Evolutionary conservation across 1,140 invertebrate genomes (phyloP), one percentile per base, ranked within the genome.

Genomic region (Apis cerana): DNA sequence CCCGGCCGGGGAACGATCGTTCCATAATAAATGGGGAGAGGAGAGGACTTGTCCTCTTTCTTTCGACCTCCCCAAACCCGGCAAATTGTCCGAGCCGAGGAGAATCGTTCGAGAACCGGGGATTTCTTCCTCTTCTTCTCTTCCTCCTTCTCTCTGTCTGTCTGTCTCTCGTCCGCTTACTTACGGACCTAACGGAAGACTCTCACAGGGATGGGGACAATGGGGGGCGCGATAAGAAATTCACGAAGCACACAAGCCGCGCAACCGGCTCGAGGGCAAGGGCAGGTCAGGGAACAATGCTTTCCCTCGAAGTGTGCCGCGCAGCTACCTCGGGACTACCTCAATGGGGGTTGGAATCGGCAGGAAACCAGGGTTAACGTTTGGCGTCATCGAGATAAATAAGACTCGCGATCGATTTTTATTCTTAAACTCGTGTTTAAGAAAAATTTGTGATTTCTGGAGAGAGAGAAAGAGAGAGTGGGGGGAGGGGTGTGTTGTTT

Each of bases 11-110:
- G 48, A 21, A 56, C 75, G 82, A 80, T 80, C 74, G 83, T 85
- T 88, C 56, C 74, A 88, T 88, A 88, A 88, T 88, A 88, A 84
- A 88, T 88, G 75, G 23, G n/a, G 56, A 12, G 12, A 15, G 58
- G 56, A 74, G 15, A 43, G 52, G 17, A 43, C n/a, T 43, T 19
- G 13, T 23, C 17, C 65, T 59, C 15, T 48, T 54, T 17, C 43
- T 9, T 8, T 10, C 17, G 13, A 11, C 12, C 52, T 23, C 54
- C 12, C 17, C 13, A 12, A 59, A 33, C 27, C n/a, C 64, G 62
- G 33, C 71, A 84, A 85, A 84, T 82, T 82, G 82, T 78, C 33
- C 10, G 21, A 59, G 10, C 67, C 65, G 33, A 12, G 21, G 56
- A 56, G 68, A 17, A 67, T 68, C 54, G 43, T n/a, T 5, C 52